Evolutionary conservation across 2,888 invertebrate genomes (phyloP), one percentile per base, ranked within the genome.

Genomic region (Agonopterix heracliana): DNA sequence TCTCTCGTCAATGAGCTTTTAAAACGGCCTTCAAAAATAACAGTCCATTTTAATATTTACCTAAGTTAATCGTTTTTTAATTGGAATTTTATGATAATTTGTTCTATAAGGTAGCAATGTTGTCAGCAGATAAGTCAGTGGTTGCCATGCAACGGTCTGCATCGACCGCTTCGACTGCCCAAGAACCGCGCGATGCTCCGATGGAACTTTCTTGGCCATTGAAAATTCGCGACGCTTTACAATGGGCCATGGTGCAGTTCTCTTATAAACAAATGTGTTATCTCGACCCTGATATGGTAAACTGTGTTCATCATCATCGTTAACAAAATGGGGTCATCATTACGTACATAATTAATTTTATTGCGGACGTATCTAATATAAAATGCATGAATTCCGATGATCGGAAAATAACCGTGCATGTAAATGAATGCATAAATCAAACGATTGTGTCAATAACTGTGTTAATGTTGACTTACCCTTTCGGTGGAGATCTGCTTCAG

Each of bases 401-500:
- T 49, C 47, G 54, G 55, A 57, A 57, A 56, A 52, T 59, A 51
- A 53, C 49, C 41, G 46, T 48, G 36, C 46, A 50, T 44, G 44
- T 45, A 46, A 46, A 51, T 44, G 26, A 41, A n/a, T 46, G 45
- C 41, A 26, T 51, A 45, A 36, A 45, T 44, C 46, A 2, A 43
- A 34, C 26, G 43, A 41, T 34, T 47, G 45, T 41, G 44, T 14
- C 36, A 44, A 45, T 9, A 26, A 26, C 26, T 26, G 26, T 26
- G 26, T 26, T 5, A 26, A 38, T 41, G 36, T 42, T 34, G 49
- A 69, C 88, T 81, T 78, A 89, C 89, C 87, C 83, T 89, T 71
- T 89, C 88, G 26, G 81, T 84, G 71, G 89, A 89, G 53, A 89
- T 78, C 73, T 89, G 88, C 66, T 81, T 83, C 56, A 89, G 74